Evolutionary conservation across 2,113 vertebrate genomes (phyloP), one percentile per base, ranked within the genome.

Genomic region (Sebastes schlegelii): DNA sequence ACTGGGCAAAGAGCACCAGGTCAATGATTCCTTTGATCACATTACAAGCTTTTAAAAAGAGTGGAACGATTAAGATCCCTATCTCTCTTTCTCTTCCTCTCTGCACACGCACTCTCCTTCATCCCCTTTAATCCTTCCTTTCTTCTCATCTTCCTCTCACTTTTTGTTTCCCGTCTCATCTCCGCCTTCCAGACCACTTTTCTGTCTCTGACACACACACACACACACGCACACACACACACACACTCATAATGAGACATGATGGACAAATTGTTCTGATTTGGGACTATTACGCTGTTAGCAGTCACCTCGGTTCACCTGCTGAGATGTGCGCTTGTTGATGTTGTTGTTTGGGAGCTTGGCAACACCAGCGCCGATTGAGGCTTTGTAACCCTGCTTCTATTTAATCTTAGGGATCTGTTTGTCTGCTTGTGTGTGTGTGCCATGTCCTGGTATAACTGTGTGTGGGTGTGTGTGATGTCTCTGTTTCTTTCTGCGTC

Each of bases 11-110:
- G 51, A 86, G 75, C 74, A 60, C 45, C 67, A 70, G 87, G 90
- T 90, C 91, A 91, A 62, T 65, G 65, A 46, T 40, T 80, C 67
- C 86, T 93, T 93, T 92, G 86, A 88, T 91, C 85, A 58, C 42
- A 48, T 89, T 89, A 82, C 85, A 52, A 79, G 78, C 78, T 87
- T 14, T 51, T 80, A 80, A 80, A 76, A 72, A 85, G 75, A 82
- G 69, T 42, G 64, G 13, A 72, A 62, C 19, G 16, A 90, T 86
- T 79, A 83, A 73, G 85, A 89, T 83, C 70, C 48, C 49, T 54
- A 74, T 88, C 77, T 82, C 63, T 74, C 19, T 71, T 1, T 34
- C 40, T 74, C 17, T 34, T 46, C 2, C 66, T 42, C 72, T 48
- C 17, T 42, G 0, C 6, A 11, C 43, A 68, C 45, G 60, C 16